Evolutionary conservation across 2,113 vertebrate species (phyloP).

Genomic region (Psittacula cyanocephala): DNA sequence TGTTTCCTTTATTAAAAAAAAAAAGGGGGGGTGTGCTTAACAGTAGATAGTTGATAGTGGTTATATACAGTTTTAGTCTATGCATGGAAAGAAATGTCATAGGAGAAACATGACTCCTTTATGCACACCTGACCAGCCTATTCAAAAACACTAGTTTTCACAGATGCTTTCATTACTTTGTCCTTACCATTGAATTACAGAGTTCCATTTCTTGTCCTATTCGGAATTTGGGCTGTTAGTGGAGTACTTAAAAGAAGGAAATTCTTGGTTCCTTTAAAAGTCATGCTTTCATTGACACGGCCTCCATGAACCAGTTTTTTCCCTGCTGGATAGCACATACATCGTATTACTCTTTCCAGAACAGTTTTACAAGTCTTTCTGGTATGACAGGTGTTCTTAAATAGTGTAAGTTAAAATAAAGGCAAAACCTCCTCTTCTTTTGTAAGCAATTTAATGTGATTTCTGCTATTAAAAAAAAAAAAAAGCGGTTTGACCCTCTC

Average conservation of each 20-base stretch:
- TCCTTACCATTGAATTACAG: not conserved
- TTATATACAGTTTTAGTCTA: slow-evolving; percentile 60
- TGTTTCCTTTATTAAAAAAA: slow-evolving; percentile 81
- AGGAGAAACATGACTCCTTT: slow-evolving; percentile 8
- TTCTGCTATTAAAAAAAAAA: not conserved
- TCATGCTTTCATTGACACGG: not conserved
- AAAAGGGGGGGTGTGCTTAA: slow-evolving; percentile 14
- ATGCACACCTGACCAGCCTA: slow-evolving; percentile 11
- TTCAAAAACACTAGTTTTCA: slow-evolving; percentile 10
- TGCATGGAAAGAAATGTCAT: not conserved
- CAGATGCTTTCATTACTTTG: not conserved
- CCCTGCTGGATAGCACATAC: not conserved
- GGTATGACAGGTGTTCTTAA: not conserved
- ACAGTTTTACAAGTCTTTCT: not conserved
- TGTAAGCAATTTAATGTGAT: not conserved
- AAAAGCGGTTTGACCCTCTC: not conserved
- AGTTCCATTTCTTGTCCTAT: not conserved
- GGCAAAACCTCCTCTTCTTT: not conserved
- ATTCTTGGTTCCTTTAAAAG: not conserved
- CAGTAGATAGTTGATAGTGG: slow-evolving; percentile 61
- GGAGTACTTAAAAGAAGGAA: not conserved
- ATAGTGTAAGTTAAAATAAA: not conserved
- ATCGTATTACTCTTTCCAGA: not conserved
- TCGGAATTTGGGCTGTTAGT: not conserved
- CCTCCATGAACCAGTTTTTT: not conserved